A percentile compares a stretch with the other conserved stretches of the same genome.
Evolutionary conservation across 1,140 invertebrate genomes (phyloP).

Genomic region (Macrobrachium nipponense): DNA sequence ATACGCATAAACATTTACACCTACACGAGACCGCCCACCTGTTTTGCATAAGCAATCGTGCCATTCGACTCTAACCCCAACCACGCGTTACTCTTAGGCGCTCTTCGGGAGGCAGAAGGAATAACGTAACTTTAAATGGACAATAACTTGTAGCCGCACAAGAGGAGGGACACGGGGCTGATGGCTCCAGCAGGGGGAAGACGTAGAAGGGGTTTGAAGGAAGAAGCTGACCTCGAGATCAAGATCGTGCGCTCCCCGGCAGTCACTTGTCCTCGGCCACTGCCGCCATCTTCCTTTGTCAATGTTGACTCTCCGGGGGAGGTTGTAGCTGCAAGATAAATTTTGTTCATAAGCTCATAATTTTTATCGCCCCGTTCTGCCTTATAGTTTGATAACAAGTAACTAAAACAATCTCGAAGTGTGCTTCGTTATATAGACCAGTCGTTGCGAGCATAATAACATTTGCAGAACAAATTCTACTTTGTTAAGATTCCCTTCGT

Average conservation of each 20-base stretch:
- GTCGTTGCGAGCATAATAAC: too few species aligned
- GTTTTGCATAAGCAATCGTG: too few species aligned
- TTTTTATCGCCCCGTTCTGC: too few species aligned
- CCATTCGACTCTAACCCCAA: too few species aligned
- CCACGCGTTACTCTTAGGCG: too few species aligned
- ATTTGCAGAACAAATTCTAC: too few species aligned
- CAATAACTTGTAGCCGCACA: not conserved
- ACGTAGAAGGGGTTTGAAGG: slow-evolving; percentile 18
- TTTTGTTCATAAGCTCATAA: too few species aligned
- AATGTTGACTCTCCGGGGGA: not conserved
- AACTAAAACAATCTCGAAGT: too few species aligned
- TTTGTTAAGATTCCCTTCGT: too few species aligned
- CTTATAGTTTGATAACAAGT: too few species aligned
- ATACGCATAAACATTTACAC: not conserved
- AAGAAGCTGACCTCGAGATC: not conserved
- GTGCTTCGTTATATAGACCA: too few species aligned
- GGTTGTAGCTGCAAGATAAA: not conserved
- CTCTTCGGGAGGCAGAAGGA: not conserved
- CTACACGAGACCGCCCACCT: not conserved
- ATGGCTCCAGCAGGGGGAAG: not conserved
- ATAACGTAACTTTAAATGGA: slow-evolving; percentile 20
- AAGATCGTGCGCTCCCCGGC: slow-evolving; percentile 13
- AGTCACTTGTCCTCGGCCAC: slow-evolving; percentile 11
- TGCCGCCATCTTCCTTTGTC: slow-evolving; percentile 17
- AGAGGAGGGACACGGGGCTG: not conserved